Evolutionary conservation across 2,113 vertebrate genomes (phyloP), one percentile per base, ranked within the genome.

Genomic region (Urocolius indicus): DNA sequence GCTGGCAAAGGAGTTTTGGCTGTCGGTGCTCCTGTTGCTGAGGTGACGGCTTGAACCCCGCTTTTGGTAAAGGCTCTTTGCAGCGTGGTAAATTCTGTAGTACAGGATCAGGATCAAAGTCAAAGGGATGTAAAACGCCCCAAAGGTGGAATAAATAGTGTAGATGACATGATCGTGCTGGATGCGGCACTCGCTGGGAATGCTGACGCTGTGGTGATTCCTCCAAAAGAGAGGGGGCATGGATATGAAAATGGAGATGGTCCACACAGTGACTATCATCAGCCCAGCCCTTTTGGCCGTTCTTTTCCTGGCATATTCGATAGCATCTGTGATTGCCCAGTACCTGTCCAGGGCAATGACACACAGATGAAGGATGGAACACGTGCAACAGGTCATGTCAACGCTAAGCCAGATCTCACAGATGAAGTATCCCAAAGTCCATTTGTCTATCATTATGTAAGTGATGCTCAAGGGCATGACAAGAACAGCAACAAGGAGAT

Each of bases 351-450:
- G 96, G 1, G 99, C 99, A 63, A 99, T 99, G 69, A 98, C 98
- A 7, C 99, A 99, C 82, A 99, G 98, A 32, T 99, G 99, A 85
- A 99, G 98, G 92, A 99, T 99, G 18, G 99, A 99, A 75, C 99
- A 99, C 1, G 99, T 99, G 95, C 99, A 99, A 87, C 98, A 99
- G 67, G 99, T 99, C 98, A 99, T 99, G 94, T 99, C 99, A 2
- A 99, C 89, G 15, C 99, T 99, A 10, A 99, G 97, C 99, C 99
- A 99, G 58, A 98, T 97, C 95, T 99, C 98, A 9, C 99, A 99
- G 87, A 98, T 95, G 71, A 99, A 98, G 72, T 98, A 98, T 5
- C 99, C 99, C 86, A 99, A 96, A 61, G 97, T 96, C 99, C 99
- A 99, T 59, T 91, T 96, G 71, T 98, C 98, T 95, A 96, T 98